Base-by-base conservation (phyloP, 2,888 invertebrate species). In the Caradrina kadenii region DNA sequence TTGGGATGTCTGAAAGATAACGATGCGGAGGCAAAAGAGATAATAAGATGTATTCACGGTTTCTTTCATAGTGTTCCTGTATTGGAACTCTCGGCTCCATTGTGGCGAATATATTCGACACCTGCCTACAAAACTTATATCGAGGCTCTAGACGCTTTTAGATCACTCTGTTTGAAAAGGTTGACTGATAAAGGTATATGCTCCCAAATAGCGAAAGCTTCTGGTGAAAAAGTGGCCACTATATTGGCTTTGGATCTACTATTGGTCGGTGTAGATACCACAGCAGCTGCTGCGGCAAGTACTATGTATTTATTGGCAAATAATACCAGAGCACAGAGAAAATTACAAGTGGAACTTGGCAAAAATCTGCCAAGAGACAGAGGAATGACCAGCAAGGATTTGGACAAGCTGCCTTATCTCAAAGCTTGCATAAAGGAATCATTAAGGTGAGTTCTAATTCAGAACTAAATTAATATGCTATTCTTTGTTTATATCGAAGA, bases 221-320 rank as follows among this genome's bases (percentile, higher is more conserved):
- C 85, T 49, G 95, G 95, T 6, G 89, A 91, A 60, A 94, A 94
- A 79, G 92, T 93, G 67, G 97, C 98, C 15, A 97, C 97, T 10
- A 97, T 98, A 72, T 93, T 98, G 76, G 97, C 98, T 8, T 90
- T 98, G 70, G 98, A 98, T 90, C 94, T 98, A 78, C 96, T 98
- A 80, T 93, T 98, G 21, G 98, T 98, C 74, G 98, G 98, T 15
- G 97, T 98, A 1, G 98, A 98, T 88, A 98, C 98, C 94, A 98
- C 98, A 5, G 98, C 98, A 0, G 97, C 98, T 49, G 97, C 98
- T 5, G 96, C 97, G 19, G 97, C 98, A 0, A 98, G 98, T 73
- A 97, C 97, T 19, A 96, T 98, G 69, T 98, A 98, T 92, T 97
- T 98, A 87, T 91, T 98, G 80, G 97, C 98, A 10, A 97, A 96